These are phyloP conservation scores for Chirona hameri DNA, from an alignment of 2,888 invertebrate species.

Conservation along the genomic window DNA sequence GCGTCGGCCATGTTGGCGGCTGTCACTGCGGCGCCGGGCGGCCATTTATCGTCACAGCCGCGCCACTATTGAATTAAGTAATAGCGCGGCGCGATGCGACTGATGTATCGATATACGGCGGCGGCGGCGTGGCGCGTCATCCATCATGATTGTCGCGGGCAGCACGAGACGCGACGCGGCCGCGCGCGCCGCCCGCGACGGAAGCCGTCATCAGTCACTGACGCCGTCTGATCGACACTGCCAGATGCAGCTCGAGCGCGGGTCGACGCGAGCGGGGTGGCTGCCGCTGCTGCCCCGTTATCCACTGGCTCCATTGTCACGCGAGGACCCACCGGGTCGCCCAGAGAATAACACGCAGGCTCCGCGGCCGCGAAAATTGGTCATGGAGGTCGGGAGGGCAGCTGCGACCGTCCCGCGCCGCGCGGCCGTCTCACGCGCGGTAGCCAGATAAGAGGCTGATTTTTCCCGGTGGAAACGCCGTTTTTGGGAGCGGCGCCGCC, in stretches of 20 bases:
- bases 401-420: background rate
- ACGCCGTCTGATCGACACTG: background rate
- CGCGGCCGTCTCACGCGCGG: background rate
- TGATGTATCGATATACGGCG: background rate
- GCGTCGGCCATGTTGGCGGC: background rate
- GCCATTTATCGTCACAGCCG: background rate
- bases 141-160: background rate
- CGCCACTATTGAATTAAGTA: background rate
- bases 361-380: background rate
- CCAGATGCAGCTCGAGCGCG: background rate
- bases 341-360: background rate
- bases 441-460: background rate
- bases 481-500: background rate
- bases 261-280: no score
- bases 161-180: no score
- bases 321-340: no score
- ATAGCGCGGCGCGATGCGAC: background rate
- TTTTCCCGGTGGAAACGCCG: background rate
- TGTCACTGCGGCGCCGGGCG: background rate
- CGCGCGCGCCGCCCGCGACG: no score
- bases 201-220: no score
- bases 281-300: no score
- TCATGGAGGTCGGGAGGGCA: background rate
- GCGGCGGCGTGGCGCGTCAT: background rate
- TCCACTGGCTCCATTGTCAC: no score